phyloP scores from a whole-genome alignment of 2,888 invertebrate species.

The Aporophyla nigra region DNA sequence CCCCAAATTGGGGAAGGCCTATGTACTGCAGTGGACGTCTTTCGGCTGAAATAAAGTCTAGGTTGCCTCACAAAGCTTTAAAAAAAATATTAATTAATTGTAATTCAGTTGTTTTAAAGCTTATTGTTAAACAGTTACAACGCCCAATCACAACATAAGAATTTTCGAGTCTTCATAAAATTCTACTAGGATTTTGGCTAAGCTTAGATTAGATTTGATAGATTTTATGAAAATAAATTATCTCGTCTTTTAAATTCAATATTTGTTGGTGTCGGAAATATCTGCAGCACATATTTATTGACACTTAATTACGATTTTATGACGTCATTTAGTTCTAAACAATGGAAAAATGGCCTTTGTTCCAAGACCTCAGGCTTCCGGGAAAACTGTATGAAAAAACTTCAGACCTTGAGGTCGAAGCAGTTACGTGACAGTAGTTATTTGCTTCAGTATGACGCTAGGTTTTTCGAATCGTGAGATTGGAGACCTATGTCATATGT shows the following conservation, averaged over 20 bases:
- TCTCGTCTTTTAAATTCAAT: neutral
- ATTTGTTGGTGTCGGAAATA: neutral
- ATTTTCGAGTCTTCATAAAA: neutral
- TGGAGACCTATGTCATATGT: no score
- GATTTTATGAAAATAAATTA: neutral
- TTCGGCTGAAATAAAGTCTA: no score
- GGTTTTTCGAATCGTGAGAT: neutral
- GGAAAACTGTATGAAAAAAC: slow-evolving; percentile 32
- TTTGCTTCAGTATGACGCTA: neutral
- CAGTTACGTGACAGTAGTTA: neutral
- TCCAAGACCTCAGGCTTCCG: slow-evolving; percentile 14
- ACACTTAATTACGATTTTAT: neutral
- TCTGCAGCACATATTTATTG: slow-evolving; percentile 11
- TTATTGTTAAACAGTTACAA: neutral
- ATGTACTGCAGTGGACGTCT: no score
- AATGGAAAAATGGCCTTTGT: slow-evolving; percentile 45
- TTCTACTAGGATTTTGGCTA: neutral
- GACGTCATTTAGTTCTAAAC: slow-evolving; percentile 9
- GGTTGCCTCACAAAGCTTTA: neutral
- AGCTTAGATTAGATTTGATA: neutral
- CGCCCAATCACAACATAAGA: neutral
- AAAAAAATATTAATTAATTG: neutral
- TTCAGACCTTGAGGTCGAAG: slow-evolving; percentile 16
- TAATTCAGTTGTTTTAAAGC: neutral
- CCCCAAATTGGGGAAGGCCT: no score